A percentile compares a stretch with the other conserved stretches of the same genome.
phyloP scores from a whole-genome alignment of 2,797 vertebrate genomes.

The Astyanax mexicanus region DNA sequence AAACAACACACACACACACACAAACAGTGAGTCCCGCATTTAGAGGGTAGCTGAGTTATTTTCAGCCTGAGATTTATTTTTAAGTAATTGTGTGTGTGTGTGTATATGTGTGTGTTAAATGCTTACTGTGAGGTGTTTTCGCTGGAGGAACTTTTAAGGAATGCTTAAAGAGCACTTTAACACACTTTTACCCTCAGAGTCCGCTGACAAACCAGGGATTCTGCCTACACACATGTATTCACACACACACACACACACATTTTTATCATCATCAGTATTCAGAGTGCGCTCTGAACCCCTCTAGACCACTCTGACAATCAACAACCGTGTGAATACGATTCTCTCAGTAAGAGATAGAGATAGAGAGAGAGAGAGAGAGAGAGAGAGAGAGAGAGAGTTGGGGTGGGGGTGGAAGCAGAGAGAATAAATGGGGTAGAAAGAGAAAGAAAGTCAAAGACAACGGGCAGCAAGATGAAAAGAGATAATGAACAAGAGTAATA shows the following conservation, averaged over 20 bases:
- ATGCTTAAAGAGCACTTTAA: conserved; percentile 38
- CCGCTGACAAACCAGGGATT: conserved; percentile 21
- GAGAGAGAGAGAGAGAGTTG: neutral
- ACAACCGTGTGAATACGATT: conserved; percentile 18
- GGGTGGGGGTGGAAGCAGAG: neutral
- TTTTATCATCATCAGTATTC: conserved; percentile 8
- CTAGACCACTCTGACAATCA: conserved; percentile 25
- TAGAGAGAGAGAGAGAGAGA: too few species aligned
- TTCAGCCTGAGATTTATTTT: neutral
- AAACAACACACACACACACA: conserved; percentile 15
- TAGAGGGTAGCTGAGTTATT: neutral
- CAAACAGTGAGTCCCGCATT: conserved; percentile 4
- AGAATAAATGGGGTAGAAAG: too few species aligned
- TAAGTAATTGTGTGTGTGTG: conserved; percentile 11
- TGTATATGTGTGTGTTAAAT: neutral
- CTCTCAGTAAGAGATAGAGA: neutral
- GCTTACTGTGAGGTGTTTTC: conserved; percentile 9
- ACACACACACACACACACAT: conserved; percentile 14
- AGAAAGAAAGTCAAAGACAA: neutral
- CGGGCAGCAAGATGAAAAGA: neutral
- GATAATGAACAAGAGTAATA: too few species aligned
- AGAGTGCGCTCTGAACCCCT: neutral
- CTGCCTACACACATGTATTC: neutral
- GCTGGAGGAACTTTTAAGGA: conserved; percentile 11
- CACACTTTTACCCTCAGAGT: conserved; percentile 7